Base-by-base conservation (phyloP, 1,140 invertebrate species). In the Nasonia longicornis region DNA sequence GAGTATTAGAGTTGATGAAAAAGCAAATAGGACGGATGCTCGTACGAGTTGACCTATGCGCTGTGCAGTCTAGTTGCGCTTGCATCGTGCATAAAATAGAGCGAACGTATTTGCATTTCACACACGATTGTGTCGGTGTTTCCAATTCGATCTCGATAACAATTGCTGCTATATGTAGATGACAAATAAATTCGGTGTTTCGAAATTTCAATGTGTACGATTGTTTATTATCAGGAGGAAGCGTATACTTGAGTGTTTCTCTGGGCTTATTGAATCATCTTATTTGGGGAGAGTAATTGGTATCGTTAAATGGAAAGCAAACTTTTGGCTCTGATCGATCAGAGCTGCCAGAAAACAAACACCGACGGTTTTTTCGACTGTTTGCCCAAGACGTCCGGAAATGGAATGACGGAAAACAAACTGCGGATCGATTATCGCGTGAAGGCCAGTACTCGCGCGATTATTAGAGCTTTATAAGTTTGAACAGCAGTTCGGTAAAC, bases 401-500 rank as follows among this genome's bases (percentile, higher is more conserved):
- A 67, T 29, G 16, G 69, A 71, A 29, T 38, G 42, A 42, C 69
- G 16, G 69, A 75, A 58, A 75, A 14, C 0, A 35, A 63, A 35
- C 73, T n/a, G 22, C 26, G 52, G 73, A 75, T 75, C 73, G 52
- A 75, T 75, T 63, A 63, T 75, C 73, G 52, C 73, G 73, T 58
- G 73, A 29, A 35, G 31, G 64, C 29, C 29, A 3, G 11, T 35
- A 69, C 16, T 69, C 66, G 16, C 11, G 66, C 26, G 66, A 58
- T 29, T 22, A 22, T 20, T 26, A 26, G n/a, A 73, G 52, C 26
- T 7, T 35, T 63, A 75, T 48, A 63, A 64, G 73, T 75, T 75
- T 75, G 73, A 64, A n/a, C 29, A 31, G 29, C 52, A 75, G 31
- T 75, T 75, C 63, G n/a, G 73, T 64, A 31, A 75, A 64, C 29